Conservation (phyloP, 2,797 vertebrate species). For the Sebastes taczanowskii region DNA sequence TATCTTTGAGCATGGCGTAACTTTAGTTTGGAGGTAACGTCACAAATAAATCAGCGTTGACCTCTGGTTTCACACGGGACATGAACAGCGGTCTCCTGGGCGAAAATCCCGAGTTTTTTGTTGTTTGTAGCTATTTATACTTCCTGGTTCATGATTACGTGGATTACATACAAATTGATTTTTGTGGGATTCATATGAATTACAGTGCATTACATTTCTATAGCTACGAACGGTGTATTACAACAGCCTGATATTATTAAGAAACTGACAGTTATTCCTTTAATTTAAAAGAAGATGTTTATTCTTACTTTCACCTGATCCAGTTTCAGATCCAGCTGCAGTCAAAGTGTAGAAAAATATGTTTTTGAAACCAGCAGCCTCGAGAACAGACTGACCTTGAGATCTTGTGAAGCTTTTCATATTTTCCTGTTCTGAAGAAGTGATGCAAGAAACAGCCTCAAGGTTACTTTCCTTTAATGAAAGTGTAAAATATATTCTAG, state of each 20-base stretch:
- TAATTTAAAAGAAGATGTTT: neutral
- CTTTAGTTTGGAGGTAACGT: too few relatives aligned
- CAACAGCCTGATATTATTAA: neutral
- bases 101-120: too few relatives aligned
- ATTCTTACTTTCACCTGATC: neutral
- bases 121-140: too few relatives aligned
- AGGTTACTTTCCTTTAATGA: neutral
- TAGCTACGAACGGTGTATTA: too few relatives aligned
- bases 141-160: too few relatives aligned
- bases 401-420: neutral
- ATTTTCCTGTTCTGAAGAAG: neutral
- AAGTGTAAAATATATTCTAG: neutral
- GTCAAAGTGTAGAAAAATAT: neutral
- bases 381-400: neutral
- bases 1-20: too few relatives aligned
- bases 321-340: neutral
- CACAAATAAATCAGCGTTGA: too few relatives aligned
- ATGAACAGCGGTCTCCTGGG: too few relatives aligned
- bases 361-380: neutral
- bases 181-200: too few relatives aligned
- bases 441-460: neutral
- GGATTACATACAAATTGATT: too few relatives aligned
- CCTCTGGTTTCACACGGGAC: too few relatives aligned
- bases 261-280: neutral
- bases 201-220: too few relatives aligned